Conservation (phyloP, 1,140 invertebrate species). For the Venturia canescens region DNA sequence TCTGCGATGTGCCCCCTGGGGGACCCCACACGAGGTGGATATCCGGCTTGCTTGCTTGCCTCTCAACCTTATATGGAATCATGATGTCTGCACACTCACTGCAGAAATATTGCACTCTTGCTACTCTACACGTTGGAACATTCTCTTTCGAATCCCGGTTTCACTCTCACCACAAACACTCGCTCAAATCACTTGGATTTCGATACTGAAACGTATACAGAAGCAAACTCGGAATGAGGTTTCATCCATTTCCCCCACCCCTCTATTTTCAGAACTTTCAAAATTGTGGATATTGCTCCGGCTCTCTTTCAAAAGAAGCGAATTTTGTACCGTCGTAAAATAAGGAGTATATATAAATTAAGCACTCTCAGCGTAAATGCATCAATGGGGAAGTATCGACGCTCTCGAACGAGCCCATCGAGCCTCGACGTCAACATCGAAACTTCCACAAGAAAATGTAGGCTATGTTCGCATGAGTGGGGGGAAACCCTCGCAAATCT, state of each 20-base stretch:
- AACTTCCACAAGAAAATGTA: too few species aligned
- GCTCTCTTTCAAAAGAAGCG: too few species aligned
- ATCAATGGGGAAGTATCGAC: too few species aligned
- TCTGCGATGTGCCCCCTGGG: conserved; percentile 2
- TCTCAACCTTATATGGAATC: conserved; percentile 20
- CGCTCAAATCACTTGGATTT: neutral
- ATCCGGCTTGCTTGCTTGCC: conserved; percentile 8
- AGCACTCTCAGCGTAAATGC: too few species aligned
- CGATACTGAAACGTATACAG: neutral
- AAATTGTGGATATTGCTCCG: too few species aligned
- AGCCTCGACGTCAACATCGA: too few species aligned
- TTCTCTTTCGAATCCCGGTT: neutral
- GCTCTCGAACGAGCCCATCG: too few species aligned
- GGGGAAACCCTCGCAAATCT: too few species aligned
- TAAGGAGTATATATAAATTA: too few species aligned
- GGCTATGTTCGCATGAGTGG: too few species aligned
- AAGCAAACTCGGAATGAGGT: neutral
- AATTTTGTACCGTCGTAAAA: too few species aligned
- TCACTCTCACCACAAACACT: neutral
- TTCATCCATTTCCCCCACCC: neutral
- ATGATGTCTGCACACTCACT: neutral
- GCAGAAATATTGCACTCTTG: neutral
- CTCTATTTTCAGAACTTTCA: too few species aligned
- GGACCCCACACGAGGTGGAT: conserved; percentile 9
- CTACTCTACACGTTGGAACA: neutral